Evolutionary conservation across 2,888 invertebrate species (phyloP).

Genomic region (Iselma pallidipennis): DNA sequence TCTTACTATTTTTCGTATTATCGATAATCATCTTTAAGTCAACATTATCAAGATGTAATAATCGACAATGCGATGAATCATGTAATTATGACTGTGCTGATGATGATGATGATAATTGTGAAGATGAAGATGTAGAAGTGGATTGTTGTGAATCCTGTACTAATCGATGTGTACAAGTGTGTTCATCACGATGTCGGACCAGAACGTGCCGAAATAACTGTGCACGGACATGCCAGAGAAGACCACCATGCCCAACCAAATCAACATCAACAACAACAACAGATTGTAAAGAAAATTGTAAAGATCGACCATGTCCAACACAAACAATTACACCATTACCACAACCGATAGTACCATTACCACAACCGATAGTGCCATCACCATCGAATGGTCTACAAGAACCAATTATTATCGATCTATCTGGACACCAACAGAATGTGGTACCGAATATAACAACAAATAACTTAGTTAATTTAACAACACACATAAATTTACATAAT

Average conservation of each 20-base stretch:
- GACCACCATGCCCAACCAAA: neutral
- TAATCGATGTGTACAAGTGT: neutral
- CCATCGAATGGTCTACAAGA: neutral
- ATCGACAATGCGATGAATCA: neutral
- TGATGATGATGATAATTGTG: neutral
- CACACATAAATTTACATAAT: slow-evolving; percentile 19
- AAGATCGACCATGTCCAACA: neutral
- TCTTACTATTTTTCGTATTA: neutral
- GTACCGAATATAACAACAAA: slow-evolving; percentile 18
- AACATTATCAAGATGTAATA: neutral
- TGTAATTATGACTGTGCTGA: neutral
- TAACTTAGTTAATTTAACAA: slow-evolving; percentile 20
- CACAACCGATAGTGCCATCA: neutral
- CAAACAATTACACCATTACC: neutral
- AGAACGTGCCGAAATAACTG: neutral
- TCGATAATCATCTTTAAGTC: neutral
- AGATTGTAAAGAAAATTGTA: neutral
- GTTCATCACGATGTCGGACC: neutral
- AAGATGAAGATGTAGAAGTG: neutral
- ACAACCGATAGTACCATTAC: neutral
- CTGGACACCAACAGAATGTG: neutral
- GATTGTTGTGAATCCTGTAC: neutral
- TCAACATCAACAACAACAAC: neutral
- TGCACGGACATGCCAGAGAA: neutral
- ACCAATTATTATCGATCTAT: neutral